Conservation (phyloP, 2,888 invertebrate species). For the Cactoblastis cactorum region DNA sequence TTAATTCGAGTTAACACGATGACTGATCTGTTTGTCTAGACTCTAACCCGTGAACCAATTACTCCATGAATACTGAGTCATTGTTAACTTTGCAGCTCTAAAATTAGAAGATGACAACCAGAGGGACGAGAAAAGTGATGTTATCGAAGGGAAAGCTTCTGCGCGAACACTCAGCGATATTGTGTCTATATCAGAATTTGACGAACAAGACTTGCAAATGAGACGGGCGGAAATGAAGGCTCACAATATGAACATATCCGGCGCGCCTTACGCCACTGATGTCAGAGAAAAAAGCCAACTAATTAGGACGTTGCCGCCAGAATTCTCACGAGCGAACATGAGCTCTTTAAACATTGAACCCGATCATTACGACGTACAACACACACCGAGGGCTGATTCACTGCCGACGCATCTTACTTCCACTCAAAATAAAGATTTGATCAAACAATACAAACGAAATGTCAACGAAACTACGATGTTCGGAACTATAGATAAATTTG, state of each 20-base stretch:
- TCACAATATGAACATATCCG: slow-evolving; percentile 46
- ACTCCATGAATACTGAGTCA: no score
- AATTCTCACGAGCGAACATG: slow-evolving; percentile 51
- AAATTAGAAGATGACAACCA: slow-evolving; percentile 80
- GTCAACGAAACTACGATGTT: slow-evolving; percentile 68
- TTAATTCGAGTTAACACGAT: slow-evolving; percentile 34
- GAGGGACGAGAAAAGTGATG: slow-evolving; percentile 64
- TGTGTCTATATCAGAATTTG: slow-evolving; percentile 85
- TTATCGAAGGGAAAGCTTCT: slow-evolving; percentile 78
- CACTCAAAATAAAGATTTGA: slow-evolving; percentile 53
- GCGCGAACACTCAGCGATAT: slow-evolving; percentile 86
- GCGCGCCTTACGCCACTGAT: slow-evolving; percentile 36
- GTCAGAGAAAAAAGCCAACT: slow-evolving; percentile 37
- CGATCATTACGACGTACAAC: slow-evolving; percentile 51
- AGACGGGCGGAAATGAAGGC: slow-evolving; percentile 66
- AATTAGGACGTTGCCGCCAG: slow-evolving; percentile 59
- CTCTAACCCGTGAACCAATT: slow-evolving; percentile 1
- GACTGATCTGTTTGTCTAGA: slow-evolving; percentile 14
- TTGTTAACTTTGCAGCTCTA: no score
- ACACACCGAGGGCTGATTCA: slow-evolving; percentile 61
- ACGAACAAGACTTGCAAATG: slow-evolving; percentile 81
- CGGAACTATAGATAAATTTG: slow-evolving; percentile 43
- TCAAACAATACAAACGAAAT: slow-evolving; percentile 59
- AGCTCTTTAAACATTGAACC: slow-evolving; percentile 60
- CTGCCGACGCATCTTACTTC: slow-evolving; percentile 63